Base-by-base conservation (phyloP, 1,140 invertebrate species). In the Drosophila murphyi region DNA sequence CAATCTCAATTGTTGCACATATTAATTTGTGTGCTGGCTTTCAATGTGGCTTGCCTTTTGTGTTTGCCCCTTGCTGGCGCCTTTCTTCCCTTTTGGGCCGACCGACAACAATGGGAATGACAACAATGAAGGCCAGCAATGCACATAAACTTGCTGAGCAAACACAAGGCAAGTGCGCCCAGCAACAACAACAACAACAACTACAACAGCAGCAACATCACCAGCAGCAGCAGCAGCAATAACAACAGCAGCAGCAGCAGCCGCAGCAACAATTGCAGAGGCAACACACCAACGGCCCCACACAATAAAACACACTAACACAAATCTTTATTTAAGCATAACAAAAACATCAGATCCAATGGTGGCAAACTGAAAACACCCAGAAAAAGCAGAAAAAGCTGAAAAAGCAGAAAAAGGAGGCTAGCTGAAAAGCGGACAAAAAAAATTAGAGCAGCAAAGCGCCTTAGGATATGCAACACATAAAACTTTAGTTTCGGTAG, bases 241-340 rank as follows among this genome's bases (percentile, higher is more conserved):
- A 20, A 20, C 20, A 20, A 20, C 20, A 20, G 20, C 20, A 20
- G 20, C 20, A 20, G 20, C 20, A 20, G 20, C 20, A 20, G 20
- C 20, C 20, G 20, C 57, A 48, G 63, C 61, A 77, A 83, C 55
- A 76, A 61, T 28, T 39, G 39, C 39, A 39, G 31, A 28, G 45
- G 37, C 20, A 20, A 20, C 20, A 20, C 20, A 20, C 20, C 20
- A 20, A 20, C 20, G 1, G 20, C 20, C 20, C 32, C 7, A 65
- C 52, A 65, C 35, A 77, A 74, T 69, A 56, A 71, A 65, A 65
- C 82, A 86, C 82, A 86, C 82, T 87, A 86, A 86, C 82, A 86
- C 82, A 86, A 86, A 86, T 86, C 82, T 86, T 86, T 86, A 86
- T 87, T 86, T 86, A 86, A 87, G 82, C 82, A 86, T 76, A 78